These are phyloP conservation scores for Boulengeromyrus knoepffleri DNA, from an alignment of 2,113 vertebrate species.

Conservation along the genomic window DNA sequence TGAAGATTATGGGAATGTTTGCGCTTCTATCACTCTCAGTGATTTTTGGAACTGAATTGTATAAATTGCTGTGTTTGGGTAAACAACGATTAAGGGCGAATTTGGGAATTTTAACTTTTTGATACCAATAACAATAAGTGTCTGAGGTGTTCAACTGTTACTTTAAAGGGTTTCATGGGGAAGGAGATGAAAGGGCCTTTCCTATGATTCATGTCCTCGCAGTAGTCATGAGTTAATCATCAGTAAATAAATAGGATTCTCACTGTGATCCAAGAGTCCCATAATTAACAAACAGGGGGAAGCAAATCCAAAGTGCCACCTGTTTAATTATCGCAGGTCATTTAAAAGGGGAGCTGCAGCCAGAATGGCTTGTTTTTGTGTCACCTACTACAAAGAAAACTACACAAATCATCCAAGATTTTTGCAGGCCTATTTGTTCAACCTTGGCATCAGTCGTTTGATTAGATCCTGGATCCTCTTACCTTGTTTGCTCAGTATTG, in stretches of 20 bases:
- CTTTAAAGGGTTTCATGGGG: too few species aligned
- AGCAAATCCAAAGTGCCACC: neutral
- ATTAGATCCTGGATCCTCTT: neutral
- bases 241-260: neutral
- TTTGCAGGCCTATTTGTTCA: neutral
- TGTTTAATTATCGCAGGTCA: neutral
- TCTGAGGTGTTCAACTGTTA: too few species aligned
- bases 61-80: too few species aligned
- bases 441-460: neutral
- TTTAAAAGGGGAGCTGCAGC: neutral
- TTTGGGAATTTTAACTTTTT: too few species aligned
- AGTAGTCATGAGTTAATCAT: neutral
- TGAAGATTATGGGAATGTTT: too few species aligned
- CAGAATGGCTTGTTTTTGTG: neutral
- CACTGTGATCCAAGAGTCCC: neutral
- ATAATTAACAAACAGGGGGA: neutral
- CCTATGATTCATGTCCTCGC: neutral
- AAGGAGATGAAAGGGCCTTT: neutral
- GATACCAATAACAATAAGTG: too few species aligned
- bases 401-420: neutral
- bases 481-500: slow-evolving; percentile 54
- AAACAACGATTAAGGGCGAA: too few species aligned
- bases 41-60: too few species aligned
- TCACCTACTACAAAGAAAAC: neutral
- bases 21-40: too few species aligned